Evolutionary conservation across 2,888 invertebrate genomes (phyloP).

Genomic region (Gymnoscelis rufifasciata): DNA sequence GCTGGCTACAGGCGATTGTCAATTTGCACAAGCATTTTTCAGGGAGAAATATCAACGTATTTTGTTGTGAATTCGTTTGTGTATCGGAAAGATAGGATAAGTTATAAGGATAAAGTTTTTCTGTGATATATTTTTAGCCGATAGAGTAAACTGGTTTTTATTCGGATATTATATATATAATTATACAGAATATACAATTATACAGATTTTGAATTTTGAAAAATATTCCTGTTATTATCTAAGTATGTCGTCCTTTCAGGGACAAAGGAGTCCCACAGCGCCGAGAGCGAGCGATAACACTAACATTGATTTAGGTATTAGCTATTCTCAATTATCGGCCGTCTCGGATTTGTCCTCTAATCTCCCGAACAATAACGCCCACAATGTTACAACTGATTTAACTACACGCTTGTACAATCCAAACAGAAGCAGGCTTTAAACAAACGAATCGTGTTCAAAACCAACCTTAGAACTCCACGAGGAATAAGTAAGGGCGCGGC

Average conservation of each 20-base stretch:
- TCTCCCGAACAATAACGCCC: too few relatives aligned
- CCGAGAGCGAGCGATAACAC: too few relatives aligned
- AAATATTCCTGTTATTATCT: too few relatives aligned
- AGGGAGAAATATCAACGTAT: conserved; percentile 6
- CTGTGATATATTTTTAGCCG: neutral
- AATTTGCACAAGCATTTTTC: conserved; percentile 17
- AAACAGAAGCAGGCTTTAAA: neutral
- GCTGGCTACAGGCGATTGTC: conserved; percentile 9
- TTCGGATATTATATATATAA: too few relatives aligned
- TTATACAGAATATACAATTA: too few relatives aligned
- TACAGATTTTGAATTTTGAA: too few relatives aligned
- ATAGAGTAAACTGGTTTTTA: neutral
- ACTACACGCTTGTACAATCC: neutral
- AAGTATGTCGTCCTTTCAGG: too few relatives aligned
- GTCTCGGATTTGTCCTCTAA: too few relatives aligned
- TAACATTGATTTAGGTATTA: too few relatives aligned
- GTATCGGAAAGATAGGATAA: neutral
- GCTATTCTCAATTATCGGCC: too few relatives aligned
- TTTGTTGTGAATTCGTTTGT: neutral
- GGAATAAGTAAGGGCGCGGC: neutral
- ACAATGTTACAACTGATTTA: too few relatives aligned
- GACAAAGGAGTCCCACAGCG: too few relatives aligned
- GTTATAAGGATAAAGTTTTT: neutral
- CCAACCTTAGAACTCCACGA: neutral
- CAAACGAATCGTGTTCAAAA: neutral